Evolutionary conservation across 2,113 vertebrate genomes (phyloP), one percentile per base, ranked within the genome.

Genomic region (Hydrochoerus hydrochaeris): DNA sequence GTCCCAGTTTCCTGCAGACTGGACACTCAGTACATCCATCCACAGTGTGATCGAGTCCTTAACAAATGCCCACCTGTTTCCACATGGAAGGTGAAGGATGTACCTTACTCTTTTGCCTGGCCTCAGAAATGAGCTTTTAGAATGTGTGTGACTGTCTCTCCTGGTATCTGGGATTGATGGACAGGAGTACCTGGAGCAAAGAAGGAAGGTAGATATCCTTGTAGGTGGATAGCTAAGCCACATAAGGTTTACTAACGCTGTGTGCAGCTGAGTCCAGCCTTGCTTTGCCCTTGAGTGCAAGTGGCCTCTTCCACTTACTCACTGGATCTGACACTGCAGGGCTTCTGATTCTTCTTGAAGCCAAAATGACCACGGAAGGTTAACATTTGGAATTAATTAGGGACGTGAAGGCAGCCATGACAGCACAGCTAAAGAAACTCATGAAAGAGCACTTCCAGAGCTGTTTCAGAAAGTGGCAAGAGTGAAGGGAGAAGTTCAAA

Each of bases 141-240:
- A 24, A 17, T 24, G 5, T 1, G 1, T 8, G 60, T 0, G 24
- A 46, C 30, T 54, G 32, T 28, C 24, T 28, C 24, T 78, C n/a
- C 20, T 0, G 1, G 0, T 2, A 11, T 44, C 35, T 35, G 0
- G 17, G 0, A 13, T 3, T 1, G 17, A 8, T 0, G 4, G 3
- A 17, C 3, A 1, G 63, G 30, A 30, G 41, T 35, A 30, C 30
- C 5, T 60, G 7, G 0, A 4, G 57, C 7, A 3, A 24, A 75
- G 9, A 73, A 65, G 5, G 41, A 20, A 22, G 58, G 6, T 6
- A 26, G 58, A 7, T 10, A 49, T 1, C 24, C 54, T 57, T 57
- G 54, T 57, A 1, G 17, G 54, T 5, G 54, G 54, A 57, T 57
- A 57, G 20, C 54, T 57, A 19, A 57, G 11, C 54, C 54, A 57